Percentiles rank a stretch among this genome's conserved stretches.
These are phyloP conservation scores for Clamator glandarius DNA, from an alignment of 2,797 vertebrate genomes.

Conservation along the genomic window DNA sequence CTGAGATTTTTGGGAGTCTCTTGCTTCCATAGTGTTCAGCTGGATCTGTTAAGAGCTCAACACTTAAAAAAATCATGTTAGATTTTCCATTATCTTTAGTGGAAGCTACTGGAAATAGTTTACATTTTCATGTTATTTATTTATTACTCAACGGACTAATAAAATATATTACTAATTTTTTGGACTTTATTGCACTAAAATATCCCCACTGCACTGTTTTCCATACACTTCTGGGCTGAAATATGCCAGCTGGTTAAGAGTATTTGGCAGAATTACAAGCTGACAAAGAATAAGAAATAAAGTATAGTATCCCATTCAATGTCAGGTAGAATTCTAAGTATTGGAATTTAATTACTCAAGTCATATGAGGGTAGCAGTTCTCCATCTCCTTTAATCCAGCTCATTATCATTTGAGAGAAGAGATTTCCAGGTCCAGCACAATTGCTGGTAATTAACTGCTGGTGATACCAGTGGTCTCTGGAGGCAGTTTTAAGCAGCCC, in stretches of 20 bases:
- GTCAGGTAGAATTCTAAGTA: conserved; percentile 25
- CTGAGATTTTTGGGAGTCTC: background rate
- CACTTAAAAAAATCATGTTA: background rate
- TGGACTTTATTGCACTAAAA: background rate
- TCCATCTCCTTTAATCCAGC: conserved; percentile 38
- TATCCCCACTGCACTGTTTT: background rate
- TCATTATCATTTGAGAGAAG: conserved; percentile 40
- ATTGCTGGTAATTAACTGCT: conserved; percentile 41
- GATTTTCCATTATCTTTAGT: background rate
- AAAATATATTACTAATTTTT: background rate
- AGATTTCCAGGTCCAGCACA: background rate
- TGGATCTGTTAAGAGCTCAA: background rate
- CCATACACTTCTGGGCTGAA: background rate
- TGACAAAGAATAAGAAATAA: background rate
- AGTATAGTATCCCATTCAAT: background rate
- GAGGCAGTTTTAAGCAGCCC: conserved; percentile 2
- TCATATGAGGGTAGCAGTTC: background rate
- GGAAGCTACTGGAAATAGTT: background rate
- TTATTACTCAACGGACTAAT: background rate
- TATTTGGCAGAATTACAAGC: conserved; percentile 1
- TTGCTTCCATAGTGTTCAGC: background rate
- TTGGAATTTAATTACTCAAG: conserved; percentile 49
- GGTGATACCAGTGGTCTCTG: conserved; percentile 26
- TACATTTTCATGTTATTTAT: background rate
- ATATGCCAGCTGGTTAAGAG: background rate